Base-by-base conservation (phyloP, 2,797 vertebrate species). In the Anableps anableps region DNA sequence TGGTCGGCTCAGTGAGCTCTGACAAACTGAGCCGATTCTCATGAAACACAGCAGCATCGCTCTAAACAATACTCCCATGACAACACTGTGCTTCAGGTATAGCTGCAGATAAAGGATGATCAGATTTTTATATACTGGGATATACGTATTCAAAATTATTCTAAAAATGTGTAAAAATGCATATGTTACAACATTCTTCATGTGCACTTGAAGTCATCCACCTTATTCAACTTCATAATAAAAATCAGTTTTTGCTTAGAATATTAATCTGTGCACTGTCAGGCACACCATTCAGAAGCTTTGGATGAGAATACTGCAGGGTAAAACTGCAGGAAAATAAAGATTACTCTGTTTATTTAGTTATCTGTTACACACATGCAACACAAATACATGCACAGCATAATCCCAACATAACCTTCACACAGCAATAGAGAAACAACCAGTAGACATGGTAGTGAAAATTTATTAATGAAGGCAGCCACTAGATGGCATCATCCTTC, bases 401-500 rank as follows among this genome's bases (percentile, higher is more conserved):
- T 81, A 75, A 85, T 83, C 68, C 83, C 80, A 41, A 88, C 8
- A 9, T 87, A 86, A 88, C 73, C 79, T 60, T 85, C 80, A 89
- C 74, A 79, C 77, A 78, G 82, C 78, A 75, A 83, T 80, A 85
- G 74, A 77, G 78, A 60, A 88, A 86, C 81, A 84, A 81, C 79
- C 80, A 14, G 83, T 76, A 81, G 86, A 60, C 4, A 53, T 26
- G n/a, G 78, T 81, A 81, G 91, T 90, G 81, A 83, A 64, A 81
- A 84, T 83, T 10, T 83, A 88, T 91, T 87, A 72, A 77, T 16
- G 10, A 76, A 71, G 34, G 36, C 23, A 66, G 74, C 94, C 95
- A 94, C 94, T 94, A 95, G 95, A 94, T 95, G 94, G 93, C 94
- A 86, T 64, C 81, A 82, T 93, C 80, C 41, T 76, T 83, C 88